A percentile compares a stretch with the other conserved stretches of the same genome.
These are phyloP conservation scores for Sinocyclocheilus maitianheensis DNA, from an alignment of 2,113 vertebrate species.

Conservation along the genomic window DNA sequence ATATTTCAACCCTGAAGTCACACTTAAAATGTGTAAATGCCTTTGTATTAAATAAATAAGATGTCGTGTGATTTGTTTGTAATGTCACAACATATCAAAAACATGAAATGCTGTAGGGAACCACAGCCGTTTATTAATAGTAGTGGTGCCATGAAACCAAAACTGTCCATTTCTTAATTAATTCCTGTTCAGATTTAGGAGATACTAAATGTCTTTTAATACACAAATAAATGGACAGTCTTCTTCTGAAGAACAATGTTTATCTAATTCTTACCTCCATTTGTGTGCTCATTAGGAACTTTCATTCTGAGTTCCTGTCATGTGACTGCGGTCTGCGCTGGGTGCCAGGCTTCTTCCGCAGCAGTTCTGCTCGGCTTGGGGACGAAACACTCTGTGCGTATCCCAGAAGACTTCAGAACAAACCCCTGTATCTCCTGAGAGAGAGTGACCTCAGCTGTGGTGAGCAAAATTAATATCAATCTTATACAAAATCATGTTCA, in stretches of 20 bases:
- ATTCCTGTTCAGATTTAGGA: background rate
- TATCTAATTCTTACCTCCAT: background rate
- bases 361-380: constrained; percentile 77
- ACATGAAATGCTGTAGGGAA: too few species aligned
- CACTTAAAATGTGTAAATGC: too few species aligned
- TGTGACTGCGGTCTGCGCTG: constrained; percentile 91
- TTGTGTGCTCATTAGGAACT: constrained; percentile 78
- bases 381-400: constrained; percentile 85
- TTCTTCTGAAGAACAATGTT: background rate
- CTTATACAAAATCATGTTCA: background rate
- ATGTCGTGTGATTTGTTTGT: too few species aligned
- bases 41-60: too few species aligned
- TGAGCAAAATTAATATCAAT: constrained; percentile 65
- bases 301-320: constrained; percentile 89
- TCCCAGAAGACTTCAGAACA: constrained; percentile 77
- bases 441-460: constrained; percentile 88
- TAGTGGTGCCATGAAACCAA: too few species aligned
- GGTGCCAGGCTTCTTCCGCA: constrained; percentile 83
- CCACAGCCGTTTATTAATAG: too few species aligned
- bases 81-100: too few species aligned
- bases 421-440: constrained; percentile 74
- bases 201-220: background rate
- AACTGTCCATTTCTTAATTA: too few species aligned
- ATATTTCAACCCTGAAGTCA: too few species aligned
- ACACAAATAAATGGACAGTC: background rate